A percentile compares a stretch with the other conserved stretches of the same genome.
These are phyloP conservation scores for Panagrolaimus sp. DNA, from an alignment of 1,140 invertebrate genomes.

Conservation along the genomic window DNA sequence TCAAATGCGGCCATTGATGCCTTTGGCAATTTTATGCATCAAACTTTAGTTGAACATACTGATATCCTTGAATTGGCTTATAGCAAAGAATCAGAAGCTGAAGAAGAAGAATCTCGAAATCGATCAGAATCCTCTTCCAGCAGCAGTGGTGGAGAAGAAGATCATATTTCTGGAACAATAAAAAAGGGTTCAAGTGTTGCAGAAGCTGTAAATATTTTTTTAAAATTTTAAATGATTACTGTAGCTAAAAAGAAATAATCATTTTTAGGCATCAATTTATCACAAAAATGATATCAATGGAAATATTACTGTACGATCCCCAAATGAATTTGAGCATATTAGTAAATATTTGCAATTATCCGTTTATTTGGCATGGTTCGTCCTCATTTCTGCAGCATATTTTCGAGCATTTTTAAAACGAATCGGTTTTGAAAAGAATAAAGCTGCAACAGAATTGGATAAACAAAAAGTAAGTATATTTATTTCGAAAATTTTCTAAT, in stretches of 20 bases:
- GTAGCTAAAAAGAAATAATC: neutral
- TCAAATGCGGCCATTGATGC: neutral
- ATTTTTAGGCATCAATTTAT: neutral
- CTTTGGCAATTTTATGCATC: neutral
- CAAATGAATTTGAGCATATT: constrained; percentile 40
- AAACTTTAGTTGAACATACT: constrained; percentile 19
- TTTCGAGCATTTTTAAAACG: constrained; percentile 53
- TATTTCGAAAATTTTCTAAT: too few relatives aligned
- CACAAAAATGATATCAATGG: constrained; percentile 12
- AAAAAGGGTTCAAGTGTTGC: too few relatives aligned
- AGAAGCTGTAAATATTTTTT: too few relatives aligned
- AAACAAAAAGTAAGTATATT: constrained; percentile 32
- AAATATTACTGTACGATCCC: constrained; percentile 17
- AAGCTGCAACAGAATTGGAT: constrained; percentile 45
- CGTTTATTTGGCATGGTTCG: constrained; percentile 56
- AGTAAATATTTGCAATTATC: constrained; percentile 40
- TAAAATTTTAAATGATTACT: too few relatives aligned
- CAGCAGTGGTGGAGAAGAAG: constrained; percentile 18
- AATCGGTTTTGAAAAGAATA: constrained; percentile 53
- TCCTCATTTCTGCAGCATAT: constrained; percentile 48
- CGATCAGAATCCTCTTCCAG: constrained; percentile 3
- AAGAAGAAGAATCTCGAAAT: neutral
- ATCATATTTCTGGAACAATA: neutral
- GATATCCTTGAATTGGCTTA: constrained; percentile 30
- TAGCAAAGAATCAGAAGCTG: constrained; percentile 19